Conservation (phyloP, 2,797 vertebrate genomes). For the Platalea minor region DNA sequence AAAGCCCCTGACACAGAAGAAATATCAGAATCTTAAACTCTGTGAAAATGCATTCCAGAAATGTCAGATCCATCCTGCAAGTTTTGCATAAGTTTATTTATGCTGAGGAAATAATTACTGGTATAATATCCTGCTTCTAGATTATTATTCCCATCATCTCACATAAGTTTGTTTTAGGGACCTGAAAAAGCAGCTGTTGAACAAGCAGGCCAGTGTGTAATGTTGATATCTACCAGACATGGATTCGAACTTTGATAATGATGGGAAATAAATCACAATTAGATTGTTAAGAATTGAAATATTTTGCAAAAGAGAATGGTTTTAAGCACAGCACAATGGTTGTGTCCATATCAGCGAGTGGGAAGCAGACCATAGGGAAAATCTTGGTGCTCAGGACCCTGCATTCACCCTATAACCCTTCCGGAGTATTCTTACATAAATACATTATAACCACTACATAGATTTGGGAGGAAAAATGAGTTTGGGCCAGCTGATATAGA, state of each 20-base stretch:
- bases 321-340: neutral
- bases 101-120: neutral
- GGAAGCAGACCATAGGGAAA: neutral
- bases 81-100: neutral
- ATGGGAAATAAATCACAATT: neutral
- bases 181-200: neutral
- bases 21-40: neutral
- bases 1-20: neutral
- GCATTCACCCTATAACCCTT: neutral
- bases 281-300: neutral
- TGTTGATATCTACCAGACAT: neutral
- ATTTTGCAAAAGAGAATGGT: neutral
- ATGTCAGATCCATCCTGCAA: neutral
- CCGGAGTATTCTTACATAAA: neutral
- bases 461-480: neutral
- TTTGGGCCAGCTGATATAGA: neutral
- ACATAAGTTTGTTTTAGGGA: neutral
- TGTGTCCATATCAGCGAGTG: neutral
- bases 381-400: neutral
- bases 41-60: neutral
- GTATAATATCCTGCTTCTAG: neutral
- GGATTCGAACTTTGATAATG: neutral
- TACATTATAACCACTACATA: neutral
- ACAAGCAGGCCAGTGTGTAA: neutral
- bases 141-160: neutral